Percentiles rank a stretch among this genome's conserved stretches.
These are phyloP conservation scores for Thera britannica DNA, from an alignment of 2,888 invertebrate genomes.

Conservation along the genomic window DNA sequence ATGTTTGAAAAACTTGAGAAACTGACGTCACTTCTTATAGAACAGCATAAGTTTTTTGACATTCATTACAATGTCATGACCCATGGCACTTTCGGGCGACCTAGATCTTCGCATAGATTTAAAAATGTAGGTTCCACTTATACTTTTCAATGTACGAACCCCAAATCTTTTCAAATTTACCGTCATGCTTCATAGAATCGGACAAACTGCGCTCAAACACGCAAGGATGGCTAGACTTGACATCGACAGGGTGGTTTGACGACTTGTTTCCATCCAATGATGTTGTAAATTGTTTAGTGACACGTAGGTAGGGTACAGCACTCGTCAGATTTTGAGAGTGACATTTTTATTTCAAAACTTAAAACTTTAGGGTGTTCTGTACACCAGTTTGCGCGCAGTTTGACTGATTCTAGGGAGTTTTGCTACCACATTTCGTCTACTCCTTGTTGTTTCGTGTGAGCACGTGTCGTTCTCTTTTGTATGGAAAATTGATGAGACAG, in stretches of 20 bases:
- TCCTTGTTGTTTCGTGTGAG: too few species aligned
- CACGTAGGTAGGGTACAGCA: slow-evolving; percentile 7
- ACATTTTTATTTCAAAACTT: background rate
- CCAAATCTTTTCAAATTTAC: slow-evolving; percentile 2
- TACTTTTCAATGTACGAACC: background rate
- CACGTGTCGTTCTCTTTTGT: too few species aligned
- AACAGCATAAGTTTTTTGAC: too few species aligned
- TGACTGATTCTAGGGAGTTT: background rate
- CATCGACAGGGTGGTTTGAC: slow-evolving; percentile 11
- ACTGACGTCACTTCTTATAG: too few species aligned
- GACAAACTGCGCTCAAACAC: slow-evolving; percentile 15
- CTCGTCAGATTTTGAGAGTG: background rate
- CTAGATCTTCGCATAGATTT: too few species aligned
- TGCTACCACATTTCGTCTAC: too few species aligned
- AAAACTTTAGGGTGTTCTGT: background rate
- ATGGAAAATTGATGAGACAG: too few species aligned
- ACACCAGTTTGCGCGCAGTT: background rate
- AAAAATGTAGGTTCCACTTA: too few species aligned
- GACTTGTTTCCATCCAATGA: slow-evolving; percentile 10
- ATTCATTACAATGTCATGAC: too few species aligned
- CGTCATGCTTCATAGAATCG: slow-evolving; percentile 13
- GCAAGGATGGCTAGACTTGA: slow-evolving; percentile 25
- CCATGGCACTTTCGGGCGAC: too few species aligned
- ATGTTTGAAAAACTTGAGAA: too few species aligned
- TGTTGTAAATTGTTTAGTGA: slow-evolving; percentile 12